Percentiles rank a stretch among this genome's conserved stretches.
Conservation (phyloP, 2,888 invertebrate species). For the Tipula vernalis region DNA sequence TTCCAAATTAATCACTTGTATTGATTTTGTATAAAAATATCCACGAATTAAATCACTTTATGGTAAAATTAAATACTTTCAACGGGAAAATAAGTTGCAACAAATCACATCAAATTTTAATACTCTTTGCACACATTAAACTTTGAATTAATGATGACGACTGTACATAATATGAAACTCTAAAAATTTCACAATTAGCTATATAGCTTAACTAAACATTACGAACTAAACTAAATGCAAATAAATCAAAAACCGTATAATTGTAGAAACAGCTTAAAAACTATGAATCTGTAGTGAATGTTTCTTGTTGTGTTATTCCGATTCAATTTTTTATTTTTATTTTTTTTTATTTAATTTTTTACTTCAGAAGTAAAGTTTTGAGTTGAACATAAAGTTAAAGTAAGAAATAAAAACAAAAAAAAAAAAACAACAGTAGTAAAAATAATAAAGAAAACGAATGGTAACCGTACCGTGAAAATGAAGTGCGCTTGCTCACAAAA, state of each 20-base stretch:
- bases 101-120: background rate
- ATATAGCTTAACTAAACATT: background rate
- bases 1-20: background rate
- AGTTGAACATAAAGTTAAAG: background rate
- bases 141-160: background rate
- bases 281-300: background rate
- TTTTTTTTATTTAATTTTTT: background rate
- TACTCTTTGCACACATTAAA: background rate
- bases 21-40: background rate
- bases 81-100: background rate
- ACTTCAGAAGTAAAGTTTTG: background rate
- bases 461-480: background rate
- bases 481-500: background rate
- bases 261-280: background rate
- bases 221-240: background rate
- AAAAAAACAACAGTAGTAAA: background rate
- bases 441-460: background rate
- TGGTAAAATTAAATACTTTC: background rate
- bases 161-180: background rate
- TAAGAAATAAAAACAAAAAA: background rate
- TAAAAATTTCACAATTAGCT: background rate
- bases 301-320: background rate
- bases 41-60: background rate
- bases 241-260: background rate
- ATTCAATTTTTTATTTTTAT: too few relatives aligned